Evolutionary conservation across 2,113 vertebrate species (phyloP).

Genomic region (Phrynosoma platyrhinos): DNA sequence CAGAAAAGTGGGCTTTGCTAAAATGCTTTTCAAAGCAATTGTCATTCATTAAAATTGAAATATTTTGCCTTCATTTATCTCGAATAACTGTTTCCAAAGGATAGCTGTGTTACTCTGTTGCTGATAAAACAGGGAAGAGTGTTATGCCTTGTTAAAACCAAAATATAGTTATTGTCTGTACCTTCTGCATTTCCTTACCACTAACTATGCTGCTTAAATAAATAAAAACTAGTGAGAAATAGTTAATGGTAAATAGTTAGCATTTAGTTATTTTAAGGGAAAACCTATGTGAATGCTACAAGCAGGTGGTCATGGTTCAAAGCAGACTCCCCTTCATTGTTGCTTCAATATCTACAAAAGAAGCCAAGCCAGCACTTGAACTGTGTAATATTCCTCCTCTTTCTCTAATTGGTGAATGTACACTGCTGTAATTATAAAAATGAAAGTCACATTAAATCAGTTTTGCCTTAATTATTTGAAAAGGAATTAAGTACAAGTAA

Average conservation of each 20-base stretch:
- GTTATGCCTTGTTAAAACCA: background rate
- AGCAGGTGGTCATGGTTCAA: no score
- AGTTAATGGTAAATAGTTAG: no score
- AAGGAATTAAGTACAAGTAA: background rate
- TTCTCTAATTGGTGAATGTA: no score
- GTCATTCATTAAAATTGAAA: background rate
- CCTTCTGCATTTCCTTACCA: background rate
- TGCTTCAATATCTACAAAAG: no score
- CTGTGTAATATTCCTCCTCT: no score
- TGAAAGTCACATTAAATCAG: no score
- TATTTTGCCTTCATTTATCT: constrained; percentile 4
- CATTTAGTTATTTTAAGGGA: no score
- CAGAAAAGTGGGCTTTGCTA: background rate
- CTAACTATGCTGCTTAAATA: background rate
- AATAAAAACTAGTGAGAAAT: no score
- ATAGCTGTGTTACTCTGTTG: background rate
- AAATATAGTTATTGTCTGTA: background rate
- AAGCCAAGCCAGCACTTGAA: no score
- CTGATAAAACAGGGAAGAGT: background rate
- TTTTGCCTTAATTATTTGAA: background rate
- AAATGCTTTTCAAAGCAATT: constrained; percentile 12
- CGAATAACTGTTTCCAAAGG: background rate
- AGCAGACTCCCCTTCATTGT: no score
- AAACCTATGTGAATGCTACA: no score
- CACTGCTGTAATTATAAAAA: no score